Conservation (phyloP, 2,113 vertebrate species). For the Megatriorchis doriae region DNA sequence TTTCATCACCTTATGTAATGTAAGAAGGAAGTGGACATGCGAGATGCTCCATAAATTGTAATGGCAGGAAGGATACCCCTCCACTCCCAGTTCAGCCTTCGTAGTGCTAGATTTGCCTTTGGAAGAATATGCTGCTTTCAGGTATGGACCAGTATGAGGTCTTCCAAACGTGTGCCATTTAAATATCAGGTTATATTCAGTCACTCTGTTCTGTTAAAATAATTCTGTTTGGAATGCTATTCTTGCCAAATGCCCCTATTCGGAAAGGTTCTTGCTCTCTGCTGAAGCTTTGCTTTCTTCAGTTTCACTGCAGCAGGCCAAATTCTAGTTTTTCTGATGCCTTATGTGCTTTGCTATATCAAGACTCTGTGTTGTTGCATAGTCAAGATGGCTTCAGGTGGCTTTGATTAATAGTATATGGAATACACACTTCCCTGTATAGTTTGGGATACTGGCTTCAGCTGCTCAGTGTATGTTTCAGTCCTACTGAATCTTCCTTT, state of each 20-base stretch:
- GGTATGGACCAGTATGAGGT: background rate
- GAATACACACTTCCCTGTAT: background rate
- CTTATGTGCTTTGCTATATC: rapidly evolving
- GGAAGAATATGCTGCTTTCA: background rate
- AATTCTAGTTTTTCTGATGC: background rate
- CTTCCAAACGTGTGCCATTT: background rate
- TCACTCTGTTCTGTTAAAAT: background rate
- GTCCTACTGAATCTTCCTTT: background rate
- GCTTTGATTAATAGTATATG: background rate
- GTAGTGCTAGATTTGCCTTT: background rate
- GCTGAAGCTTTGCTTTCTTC: background rate
- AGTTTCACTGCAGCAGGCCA: background rate
- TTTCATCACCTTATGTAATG: background rate
- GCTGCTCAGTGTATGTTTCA: background rate
- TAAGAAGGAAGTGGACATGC: background rate
- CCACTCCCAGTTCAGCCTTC: background rate
- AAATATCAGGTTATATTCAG: background rate
- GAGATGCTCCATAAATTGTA: background rate
- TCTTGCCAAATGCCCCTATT: background rate
- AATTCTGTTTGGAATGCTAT: background rate
- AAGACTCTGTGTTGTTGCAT: background rate
- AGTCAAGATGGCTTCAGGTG: background rate
- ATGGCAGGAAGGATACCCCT: background rate
- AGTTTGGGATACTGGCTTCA: background rate
- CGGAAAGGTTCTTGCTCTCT: background rate